Evolutionary conservation across 2,113 vertebrate genomes (phyloP).

Genomic region (Salvelinus namaycush): DNA sequence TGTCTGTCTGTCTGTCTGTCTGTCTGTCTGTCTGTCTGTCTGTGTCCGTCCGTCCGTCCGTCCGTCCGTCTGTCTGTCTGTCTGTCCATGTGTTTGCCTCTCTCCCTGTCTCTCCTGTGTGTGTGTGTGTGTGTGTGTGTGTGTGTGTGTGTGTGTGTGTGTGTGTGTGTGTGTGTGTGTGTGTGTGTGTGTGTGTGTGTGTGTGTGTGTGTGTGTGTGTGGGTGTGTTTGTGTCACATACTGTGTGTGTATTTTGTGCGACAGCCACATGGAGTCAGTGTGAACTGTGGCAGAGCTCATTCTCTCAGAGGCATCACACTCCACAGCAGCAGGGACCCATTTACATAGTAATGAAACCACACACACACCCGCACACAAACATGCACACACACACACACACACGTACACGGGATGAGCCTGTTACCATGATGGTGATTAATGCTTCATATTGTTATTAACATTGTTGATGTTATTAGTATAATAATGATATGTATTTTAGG

Average conservation of each 20-base stretch:
- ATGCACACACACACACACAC: conserved; percentile 18
- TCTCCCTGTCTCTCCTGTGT: not conserved
- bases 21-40: not conserved
- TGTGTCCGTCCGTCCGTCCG: not conserved
- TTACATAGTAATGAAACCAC: conserved; percentile 35
- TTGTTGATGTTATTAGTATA: not conserved
- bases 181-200: conserved; percentile 15
- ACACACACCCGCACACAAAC: conserved; percentile 1
- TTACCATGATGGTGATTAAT: not conserved
- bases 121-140: not conserved
- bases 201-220: conserved; percentile 6
- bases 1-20: not conserved
- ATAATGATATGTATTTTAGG: not conserved
- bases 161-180: not conserved
- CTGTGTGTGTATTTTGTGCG: not conserved
- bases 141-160: conserved; percentile 2
- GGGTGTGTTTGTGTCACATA: not conserved
- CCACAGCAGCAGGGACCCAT: conserved; percentile 27
- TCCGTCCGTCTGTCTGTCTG: not conserved
- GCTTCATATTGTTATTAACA: too few species aligned
- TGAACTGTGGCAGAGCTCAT: conserved; percentile 17
- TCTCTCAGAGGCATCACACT: conserved; percentile 40
- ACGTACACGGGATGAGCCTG: conserved; percentile 7
- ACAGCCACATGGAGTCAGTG: conserved; percentile 12
- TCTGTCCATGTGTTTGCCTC: not conserved